Evolutionary conservation across 1,140 invertebrate genomes (phyloP), one percentile per base, ranked within the genome.

Genomic region (Apis cerana): DNA sequence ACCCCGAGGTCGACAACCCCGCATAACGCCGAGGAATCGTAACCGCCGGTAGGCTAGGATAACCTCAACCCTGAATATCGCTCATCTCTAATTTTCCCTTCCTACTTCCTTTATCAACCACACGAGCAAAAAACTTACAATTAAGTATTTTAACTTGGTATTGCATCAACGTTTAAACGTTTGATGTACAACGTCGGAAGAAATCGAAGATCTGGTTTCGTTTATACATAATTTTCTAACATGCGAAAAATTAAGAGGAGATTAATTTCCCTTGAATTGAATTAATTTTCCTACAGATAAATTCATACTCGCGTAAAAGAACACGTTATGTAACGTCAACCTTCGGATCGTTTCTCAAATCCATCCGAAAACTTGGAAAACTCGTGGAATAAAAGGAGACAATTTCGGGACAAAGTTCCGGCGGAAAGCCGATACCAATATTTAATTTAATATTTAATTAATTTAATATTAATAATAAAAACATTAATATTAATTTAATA

Each of bases 61-160:
- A 90, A 91, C 86, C 89, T 89, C 87, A 91, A 91, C 90, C 87
- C 90, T 89, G 87, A 80, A 86, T 89, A 87, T 89, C 87, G 82
- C 68, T 68, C 43, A 1, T 48, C 43, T 68, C 43, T 48, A n/a
- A 48, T 68, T 10, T 68, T 48, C 12, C 43, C 11, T n/a, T 2
- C n/a, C n/a, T n/a, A n/a, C n/a, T n/a, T n/a, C 65, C 65, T 19
- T 68, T n/a, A 13, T n/a, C 33, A 8, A 67, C 19, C 48, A 33
- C 17, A 52, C 17, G 64, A 0, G 52, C 52, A 11, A 67, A n/a
- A 15, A 59, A 69, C 56, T 2, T 52, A 15, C 76, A 7, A 23
- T 33, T 27, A 67, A 13, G 5, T 21, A 43, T 65, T 65, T 17
- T 11, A 15, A 76, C 9, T n/a, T n/a, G n/a, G n/a, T n/a, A n/a